Percentiles rank a stretch among this genome's conserved stretches.
Evolutionary conservation across 2,113 vertebrate genomes (phyloP).

Genomic region (Amazona vittata): DNA sequence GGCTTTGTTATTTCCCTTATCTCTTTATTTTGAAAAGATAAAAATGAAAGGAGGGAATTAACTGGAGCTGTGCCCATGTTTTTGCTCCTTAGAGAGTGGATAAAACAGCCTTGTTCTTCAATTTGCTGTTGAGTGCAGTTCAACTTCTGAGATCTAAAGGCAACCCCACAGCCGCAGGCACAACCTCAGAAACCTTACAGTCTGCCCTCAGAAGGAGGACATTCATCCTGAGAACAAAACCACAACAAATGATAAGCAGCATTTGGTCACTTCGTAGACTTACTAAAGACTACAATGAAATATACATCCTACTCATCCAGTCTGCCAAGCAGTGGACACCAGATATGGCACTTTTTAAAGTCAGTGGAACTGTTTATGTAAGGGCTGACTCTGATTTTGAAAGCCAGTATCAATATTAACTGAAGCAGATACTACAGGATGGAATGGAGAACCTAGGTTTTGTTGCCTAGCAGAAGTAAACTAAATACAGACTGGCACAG

Average conservation of each 20-base stretch:
- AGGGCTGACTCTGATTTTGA: not conserved
- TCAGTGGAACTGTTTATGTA: not conserved
- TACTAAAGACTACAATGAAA: not conserved
- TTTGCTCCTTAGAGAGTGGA: not conserved
- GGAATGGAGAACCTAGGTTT: not conserved
- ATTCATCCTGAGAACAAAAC: not conserved
- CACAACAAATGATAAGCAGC: not conserved
- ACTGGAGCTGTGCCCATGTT: not conserved
- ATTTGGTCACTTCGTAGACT: not conserved
- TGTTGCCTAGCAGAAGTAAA: not conserved
- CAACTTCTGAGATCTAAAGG: not conserved
- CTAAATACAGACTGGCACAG: not conserved
- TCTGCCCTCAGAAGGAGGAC: not conserved
- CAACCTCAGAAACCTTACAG: not conserved
- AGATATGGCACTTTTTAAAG: not conserved
- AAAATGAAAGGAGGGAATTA: not conserved
- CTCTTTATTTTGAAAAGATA: not conserved
- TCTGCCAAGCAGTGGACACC: rapidly evolving
- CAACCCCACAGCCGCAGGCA: not conserved
- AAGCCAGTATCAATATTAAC: not conserved
- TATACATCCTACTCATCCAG: not conserved
- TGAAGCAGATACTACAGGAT: not conserved
- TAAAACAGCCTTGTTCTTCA: not conserved
- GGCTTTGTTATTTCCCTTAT: not conserved
- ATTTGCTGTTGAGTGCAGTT: not conserved